Evolutionary conservation across 2,888 invertebrate species (phyloP).

Genomic region (Oxytorus armatus): DNA sequence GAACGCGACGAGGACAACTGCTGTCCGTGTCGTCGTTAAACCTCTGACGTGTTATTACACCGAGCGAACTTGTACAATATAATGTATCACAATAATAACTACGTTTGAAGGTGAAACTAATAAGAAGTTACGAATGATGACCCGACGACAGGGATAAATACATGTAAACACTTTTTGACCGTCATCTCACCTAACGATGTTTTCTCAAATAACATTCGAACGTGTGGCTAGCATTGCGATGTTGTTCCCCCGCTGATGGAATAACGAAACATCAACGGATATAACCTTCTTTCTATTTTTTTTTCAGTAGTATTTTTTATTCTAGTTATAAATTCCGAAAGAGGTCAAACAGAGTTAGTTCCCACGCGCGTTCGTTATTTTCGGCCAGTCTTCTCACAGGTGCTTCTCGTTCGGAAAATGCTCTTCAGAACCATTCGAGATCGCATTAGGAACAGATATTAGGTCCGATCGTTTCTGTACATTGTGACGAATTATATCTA

Average conservation of each 20-base stretch:
- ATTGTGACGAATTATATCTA: too few relatives aligned
- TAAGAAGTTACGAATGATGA: conserved; percentile 40
- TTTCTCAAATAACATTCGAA: conserved; percentile 83
- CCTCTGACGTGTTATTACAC: conserved; percentile 61
- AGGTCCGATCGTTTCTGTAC: too few relatives aligned
- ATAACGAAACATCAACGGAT: background rate
- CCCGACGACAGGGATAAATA: conserved; percentile 47
- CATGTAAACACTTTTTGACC: conserved; percentile 73
- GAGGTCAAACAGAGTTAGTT: too few relatives aligned
- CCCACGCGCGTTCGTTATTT: too few relatives aligned
- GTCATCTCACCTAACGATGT: conserved; percentile 83
- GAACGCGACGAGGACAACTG: conserved; percentile 19
- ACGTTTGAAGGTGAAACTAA: conserved; percentile 44
- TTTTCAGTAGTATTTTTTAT: too few relatives aligned
- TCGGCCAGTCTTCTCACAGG: too few relatives aligned
- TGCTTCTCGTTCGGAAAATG: too few relatives aligned
- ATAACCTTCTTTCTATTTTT: background rate
- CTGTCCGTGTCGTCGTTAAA: conserved; percentile 42
- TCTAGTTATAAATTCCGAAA: too few relatives aligned
- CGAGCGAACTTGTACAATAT: conserved; percentile 51
- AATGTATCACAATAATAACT: conserved; percentile 50
- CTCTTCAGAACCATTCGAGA: too few relatives aligned
- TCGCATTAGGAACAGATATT: too few relatives aligned
- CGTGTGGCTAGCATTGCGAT: conserved; percentile 72
- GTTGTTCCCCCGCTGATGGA: background rate